Evolutionary conservation across 2,888 invertebrate genomes (phyloP).

Genomic region (Pyrochroa serraticornis): DNA sequence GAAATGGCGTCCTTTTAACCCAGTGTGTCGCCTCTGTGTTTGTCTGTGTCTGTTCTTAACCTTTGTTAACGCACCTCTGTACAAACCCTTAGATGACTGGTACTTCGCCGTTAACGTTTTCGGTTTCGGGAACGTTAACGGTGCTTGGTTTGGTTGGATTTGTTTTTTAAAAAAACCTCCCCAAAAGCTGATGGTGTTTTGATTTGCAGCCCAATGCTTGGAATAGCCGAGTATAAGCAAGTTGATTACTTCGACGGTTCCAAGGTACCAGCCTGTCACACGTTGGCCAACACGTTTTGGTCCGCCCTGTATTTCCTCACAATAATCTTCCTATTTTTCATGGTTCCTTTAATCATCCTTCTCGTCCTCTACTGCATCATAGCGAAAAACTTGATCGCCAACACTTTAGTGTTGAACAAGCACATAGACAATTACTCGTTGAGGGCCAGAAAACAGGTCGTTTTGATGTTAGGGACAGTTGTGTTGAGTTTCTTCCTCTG

Average conservation of each 20-base stretch:
- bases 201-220: constrained; percentile 78
- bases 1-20: constrained; percentile 15
- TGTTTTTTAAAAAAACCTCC: constrained; percentile 14
- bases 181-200: constrained; percentile 39
- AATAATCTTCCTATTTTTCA: constrained; percentile 79
- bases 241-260: constrained; percentile 74
- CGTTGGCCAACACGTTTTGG: constrained; percentile 77
- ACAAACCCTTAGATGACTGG: constrained; percentile 36
- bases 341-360: constrained; percentile 79
- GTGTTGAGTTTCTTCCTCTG: constrained; percentile 88
- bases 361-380: constrained; percentile 83
- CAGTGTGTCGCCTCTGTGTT: constrained; percentile 30
- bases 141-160: constrained; percentile 44
- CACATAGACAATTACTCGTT: constrained; percentile 73
- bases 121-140: constrained; percentile 17
- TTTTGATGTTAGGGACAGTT: constrained; percentile 85
- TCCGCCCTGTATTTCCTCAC: constrained; percentile 80
- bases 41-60: constrained; percentile 31
- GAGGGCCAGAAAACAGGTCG: constrained; percentile 80
- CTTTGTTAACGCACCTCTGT: constrained; percentile 34
- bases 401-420: constrained; percentile 72
- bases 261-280: constrained; percentile 76
- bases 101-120: constrained; percentile 15
- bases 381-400: constrained; percentile 79
- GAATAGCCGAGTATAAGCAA: constrained; percentile 75